These are phyloP conservation scores for Nasua narica DNA, from an alignment of 2,797 vertebrate species.

Conservation along the genomic window DNA sequence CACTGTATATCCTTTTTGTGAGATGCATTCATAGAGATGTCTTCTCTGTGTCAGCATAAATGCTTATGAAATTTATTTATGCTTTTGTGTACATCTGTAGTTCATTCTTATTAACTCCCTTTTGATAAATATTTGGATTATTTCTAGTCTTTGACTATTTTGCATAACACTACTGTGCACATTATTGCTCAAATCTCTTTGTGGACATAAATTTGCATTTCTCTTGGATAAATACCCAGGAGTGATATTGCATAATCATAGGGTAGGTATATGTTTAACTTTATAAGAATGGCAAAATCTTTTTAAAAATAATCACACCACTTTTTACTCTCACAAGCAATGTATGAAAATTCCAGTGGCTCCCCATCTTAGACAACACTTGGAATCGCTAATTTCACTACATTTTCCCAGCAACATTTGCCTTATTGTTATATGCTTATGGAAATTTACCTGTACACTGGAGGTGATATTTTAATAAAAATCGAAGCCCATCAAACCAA, in stretches of 20 bases:
- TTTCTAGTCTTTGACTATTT: neutral
- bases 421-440: neutral
- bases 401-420: neutral
- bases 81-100: accelerated
- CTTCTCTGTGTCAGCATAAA: neutral
- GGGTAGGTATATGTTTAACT: neutral
- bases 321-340: neutral
- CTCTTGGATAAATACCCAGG: neutral
- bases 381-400: neutral
- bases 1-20: neutral
- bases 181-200: neutral
- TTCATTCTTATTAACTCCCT: neutral
- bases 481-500: neutral
- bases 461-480: neutral
- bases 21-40: neutral
- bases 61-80: neutral
- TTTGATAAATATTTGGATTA: neutral
- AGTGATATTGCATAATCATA: neutral
- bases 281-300: neutral
- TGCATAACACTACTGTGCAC: neutral
- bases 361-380: neutral
- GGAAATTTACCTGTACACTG: neutral
- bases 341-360: neutral
- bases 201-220: neutral
- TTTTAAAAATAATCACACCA: neutral